These are phyloP conservation scores for Cataglyphis hispanica DNA, from an alignment of 1,140 invertebrate genomes.

Conservation along the genomic window DNA sequence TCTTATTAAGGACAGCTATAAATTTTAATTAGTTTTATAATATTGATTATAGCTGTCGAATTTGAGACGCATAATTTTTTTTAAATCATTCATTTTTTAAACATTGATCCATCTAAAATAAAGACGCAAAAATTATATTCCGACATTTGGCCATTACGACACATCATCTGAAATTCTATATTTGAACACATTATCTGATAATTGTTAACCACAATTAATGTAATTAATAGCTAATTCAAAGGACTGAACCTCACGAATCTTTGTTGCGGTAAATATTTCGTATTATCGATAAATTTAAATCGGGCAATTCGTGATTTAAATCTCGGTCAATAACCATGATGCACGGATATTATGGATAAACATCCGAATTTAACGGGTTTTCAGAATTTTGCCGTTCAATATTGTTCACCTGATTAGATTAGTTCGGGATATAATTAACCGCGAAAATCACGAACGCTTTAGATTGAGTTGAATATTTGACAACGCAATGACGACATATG, in stretches of 20 bases:
- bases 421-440: conserved; percentile 78
- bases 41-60: background rate
- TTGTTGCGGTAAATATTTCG: background rate
- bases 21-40: background rate
- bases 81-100: background rate
- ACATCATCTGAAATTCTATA: background rate
- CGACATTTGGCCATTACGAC: background rate
- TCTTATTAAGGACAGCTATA: background rate
- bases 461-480: conserved; percentile 81
- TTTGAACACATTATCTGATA: too few relatives aligned
- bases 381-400: conserved; percentile 51
- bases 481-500: conserved; percentile 56
- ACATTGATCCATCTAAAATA: background rate
- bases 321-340: conserved; percentile 3
- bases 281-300: conserved; percentile 39
- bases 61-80: background rate
- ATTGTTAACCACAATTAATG: conserved; percentile 27
- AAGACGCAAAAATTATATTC: background rate
- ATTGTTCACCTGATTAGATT: conserved; percentile 79
- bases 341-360: conserved; percentile 1
- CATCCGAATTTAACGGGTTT: conserved; percentile 37
- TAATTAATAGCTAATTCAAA: conserved; percentile 27
- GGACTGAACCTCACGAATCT: background rate
- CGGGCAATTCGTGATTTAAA: background rate
- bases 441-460: conserved; percentile 70